These are phyloP conservation scores for Pelvicachromis taeniatus DNA, from an alignment of 2,113 vertebrate species.

Conservation along the genomic window DNA sequence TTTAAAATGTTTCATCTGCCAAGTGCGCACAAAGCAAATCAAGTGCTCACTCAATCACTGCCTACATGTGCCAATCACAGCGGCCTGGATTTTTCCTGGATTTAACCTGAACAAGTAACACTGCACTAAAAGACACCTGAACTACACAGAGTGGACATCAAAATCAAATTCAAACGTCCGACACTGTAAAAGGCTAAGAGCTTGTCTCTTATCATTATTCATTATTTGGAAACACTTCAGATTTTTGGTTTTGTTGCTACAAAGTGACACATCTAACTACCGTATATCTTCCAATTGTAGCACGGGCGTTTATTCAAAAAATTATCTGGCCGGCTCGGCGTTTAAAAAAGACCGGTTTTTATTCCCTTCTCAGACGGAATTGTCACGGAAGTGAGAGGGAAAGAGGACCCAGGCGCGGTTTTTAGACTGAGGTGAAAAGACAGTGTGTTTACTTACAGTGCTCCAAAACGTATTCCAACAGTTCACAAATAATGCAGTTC, in stretches of 20 bases:
- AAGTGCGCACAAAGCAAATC: neutral
- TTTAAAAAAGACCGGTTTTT: no score
- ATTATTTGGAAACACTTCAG: neutral
- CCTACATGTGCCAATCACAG: neutral
- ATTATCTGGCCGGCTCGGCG: no score
- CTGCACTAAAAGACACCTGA: neutral
- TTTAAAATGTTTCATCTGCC: neutral
- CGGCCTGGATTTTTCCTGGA: rapidly evolving
- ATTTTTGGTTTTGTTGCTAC: neutral
- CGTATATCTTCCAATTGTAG: no score
- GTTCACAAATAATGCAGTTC: no score
- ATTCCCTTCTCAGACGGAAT: no score
- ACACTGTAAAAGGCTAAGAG: neutral
- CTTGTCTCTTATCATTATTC: neutral
- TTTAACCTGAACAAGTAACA: neutral
- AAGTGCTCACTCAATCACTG: neutral
- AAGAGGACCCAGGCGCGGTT: no score
- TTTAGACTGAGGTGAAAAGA: no score
- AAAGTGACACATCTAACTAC: neutral
- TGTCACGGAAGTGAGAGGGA: no score
- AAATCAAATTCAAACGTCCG: neutral
- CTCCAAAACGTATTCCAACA: no score
- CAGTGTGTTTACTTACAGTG: no score
- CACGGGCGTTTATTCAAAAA: no score
- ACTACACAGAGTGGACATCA: neutral